Evolutionary conservation across 2,888 invertebrate genomes (phyloP), one percentile per base, ranked within the genome.

Genomic region (Chrysina gloriosa): DNA sequence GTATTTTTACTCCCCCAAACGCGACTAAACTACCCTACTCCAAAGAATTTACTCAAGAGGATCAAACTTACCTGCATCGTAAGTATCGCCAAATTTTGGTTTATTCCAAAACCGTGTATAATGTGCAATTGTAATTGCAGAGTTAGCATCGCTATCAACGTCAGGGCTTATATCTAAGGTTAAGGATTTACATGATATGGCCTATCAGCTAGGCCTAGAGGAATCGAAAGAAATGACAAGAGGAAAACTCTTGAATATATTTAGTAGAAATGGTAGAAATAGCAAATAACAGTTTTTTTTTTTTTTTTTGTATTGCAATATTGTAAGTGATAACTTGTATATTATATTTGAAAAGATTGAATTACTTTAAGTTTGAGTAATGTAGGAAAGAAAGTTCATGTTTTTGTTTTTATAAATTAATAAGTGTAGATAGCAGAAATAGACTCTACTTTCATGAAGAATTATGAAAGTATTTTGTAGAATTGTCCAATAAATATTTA

Each of bases 181-280:
- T 0, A 94, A 95, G 82, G 94, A 95, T 78, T 86, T 98, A 11
- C 97, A 98, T 80, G 97, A 98, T 79, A 87, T 94, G 69, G 96
- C 98, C 0, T 98, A 97, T 82, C 94, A 96, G 78, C 85, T 99
- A 27, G 98, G 97, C 2, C 85, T 96, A 11, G 96, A 97, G 80
- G 98, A 98, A 85, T 93, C 96, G 0, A 95, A 95, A 81, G 97
- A 98, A 86, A 95, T 98, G 93, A 97, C 97, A 0, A 86, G 97
- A 75, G 97, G 97, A 39, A 96, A 96, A 85, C 95, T 96, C 83
- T 86, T 98, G 72, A 95, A 96, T 80, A 93, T 98, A 79, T 93
- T 93, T 77, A 86, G 77, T 64, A 80, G 74, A 69, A 74, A n/a
- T n/a, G n/a, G 65, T 47, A 73, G 73, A 34, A 69, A 23, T 48